Evolutionary conservation across 1,140 invertebrate genomes (phyloP), one percentile per base, ranked within the genome.

Genomic region (Stegodyphus mimosarum): DNA sequence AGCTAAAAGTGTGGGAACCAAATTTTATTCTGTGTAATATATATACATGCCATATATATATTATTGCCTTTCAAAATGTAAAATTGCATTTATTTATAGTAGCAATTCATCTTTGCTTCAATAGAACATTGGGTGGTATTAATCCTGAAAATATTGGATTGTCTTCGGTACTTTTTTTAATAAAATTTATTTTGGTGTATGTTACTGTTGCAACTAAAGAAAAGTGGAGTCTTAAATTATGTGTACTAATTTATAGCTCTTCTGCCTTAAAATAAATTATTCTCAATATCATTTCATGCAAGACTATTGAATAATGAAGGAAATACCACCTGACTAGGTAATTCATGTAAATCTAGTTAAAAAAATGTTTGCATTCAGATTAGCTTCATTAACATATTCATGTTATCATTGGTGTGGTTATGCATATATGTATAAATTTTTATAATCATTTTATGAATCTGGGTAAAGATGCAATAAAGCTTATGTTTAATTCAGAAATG

Each of bases 51-150:
- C 55, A 11, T 60, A 9, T 11, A 60, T 11, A 60, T 60, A 15
- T 60, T 60, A 67, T 67, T 67, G 64, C 64, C 13, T 67, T 67
- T 67, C 15, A 60, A 60, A 5, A 60, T 60, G 55, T 60, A 10
- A 9, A 10, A 60, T 60, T 33, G 33, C 33, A 60, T 81, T 83
- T 74, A 66, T 72, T 76, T 75, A 60, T 60, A 53, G 72, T 84
- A 84, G 81, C n/a, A n/a, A 72, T 18, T 9, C 11, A 81, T 81
- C 33, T 74, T 83, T 76, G 73, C 81, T 84, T 84, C 66, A 33
- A 84, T 84, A 84, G 72, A 70, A 17, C 11, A 48, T 84, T 55
- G 81, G 81, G 81, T 84, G 81, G 81, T 75, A 76, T 75, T 72
- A 53, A 7, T 17, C 53, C 2, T 7, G 7, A 67, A n/a, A 17